phyloP scores from a whole-genome alignment of 1,140 invertebrate genomes.

The Saccostrea cuccullata region DNA sequence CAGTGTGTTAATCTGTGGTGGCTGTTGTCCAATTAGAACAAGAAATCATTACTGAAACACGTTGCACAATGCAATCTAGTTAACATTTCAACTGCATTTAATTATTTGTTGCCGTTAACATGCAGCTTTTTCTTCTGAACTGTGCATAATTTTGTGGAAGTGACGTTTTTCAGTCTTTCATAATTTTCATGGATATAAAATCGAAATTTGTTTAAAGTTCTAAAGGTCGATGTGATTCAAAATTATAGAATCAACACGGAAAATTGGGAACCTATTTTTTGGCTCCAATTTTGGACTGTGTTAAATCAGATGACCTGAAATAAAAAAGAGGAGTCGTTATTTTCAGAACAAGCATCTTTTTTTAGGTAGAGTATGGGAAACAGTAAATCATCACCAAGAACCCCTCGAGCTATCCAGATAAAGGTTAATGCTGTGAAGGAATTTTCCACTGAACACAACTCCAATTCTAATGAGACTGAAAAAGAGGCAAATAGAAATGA shows the following conservation, averaged over 20 bases:
- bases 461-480: not conserved
- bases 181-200: not conserved
- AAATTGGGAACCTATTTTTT: not conserved
- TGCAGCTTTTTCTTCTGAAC: too few species aligned
- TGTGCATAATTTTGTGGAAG: not conserved
- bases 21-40: not conserved
- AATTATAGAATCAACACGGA: not conserved
- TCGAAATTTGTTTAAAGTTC: not conserved
- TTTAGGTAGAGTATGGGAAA: not conserved
- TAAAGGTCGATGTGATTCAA: not conserved
- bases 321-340: not conserved
- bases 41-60: not conserved
- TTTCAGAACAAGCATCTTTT: not conserved
- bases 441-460: not conserved
- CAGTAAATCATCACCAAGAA: not conserved
- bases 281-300: not conserved
- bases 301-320: not conserved
- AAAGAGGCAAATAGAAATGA: not conserved
- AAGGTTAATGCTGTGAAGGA: not conserved
- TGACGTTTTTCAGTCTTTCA: not conserved
- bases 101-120: not conserved
- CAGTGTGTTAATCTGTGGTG: not conserved
- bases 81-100: not conserved
- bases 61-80: not conserved
- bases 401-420: conserved; percentile 25